These are phyloP conservation scores for Poeciliopsis infans DNA, from an alignment of 2,797 vertebrate species.

Conservation along the genomic window DNA sequence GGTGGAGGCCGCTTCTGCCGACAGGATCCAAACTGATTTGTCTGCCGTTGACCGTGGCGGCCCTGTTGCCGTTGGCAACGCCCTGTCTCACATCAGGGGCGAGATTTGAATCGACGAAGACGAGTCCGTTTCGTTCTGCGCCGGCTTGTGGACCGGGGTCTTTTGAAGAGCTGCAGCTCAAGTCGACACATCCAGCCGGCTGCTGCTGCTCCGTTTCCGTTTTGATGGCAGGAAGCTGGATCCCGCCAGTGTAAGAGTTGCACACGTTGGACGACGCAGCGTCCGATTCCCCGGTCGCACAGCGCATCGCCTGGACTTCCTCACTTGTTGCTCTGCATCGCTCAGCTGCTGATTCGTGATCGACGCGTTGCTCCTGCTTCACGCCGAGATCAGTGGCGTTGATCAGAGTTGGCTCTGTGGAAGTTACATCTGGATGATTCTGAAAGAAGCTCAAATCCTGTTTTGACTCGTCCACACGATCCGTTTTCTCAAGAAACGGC, in stretches of 20 bases:
- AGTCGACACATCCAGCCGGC: conserved; percentile 49
- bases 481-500: conserved; percentile 20
- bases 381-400: conserved; percentile 8
- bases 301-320: conserved; percentile 18
- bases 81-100: conserved; percentile 36
- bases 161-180: conserved; percentile 56
- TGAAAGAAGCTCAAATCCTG: conserved; percentile 21
- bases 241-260: conserved; percentile 22
- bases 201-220: conserved; percentile 49
- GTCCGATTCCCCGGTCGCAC: conserved; percentile 7
- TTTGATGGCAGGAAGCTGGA: conserved; percentile 57
- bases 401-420: conserved; percentile 22
- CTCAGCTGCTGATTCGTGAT: conserved; percentile 14
- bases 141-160: conserved; percentile 1
- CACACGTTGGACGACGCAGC: background rate
- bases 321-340: conserved; percentile 11
- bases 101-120: conserved; percentile 48
- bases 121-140: conserved; percentile 32
- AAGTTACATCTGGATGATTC: conserved; percentile 12
- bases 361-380: conserved; percentile 20
- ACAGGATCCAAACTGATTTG: conserved; percentile 48
- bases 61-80: conserved; percentile 42
- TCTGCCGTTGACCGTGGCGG: conserved; percentile 24
- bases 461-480: conserved; percentile 8
- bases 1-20: conserved; percentile 47